These are phyloP conservation scores for Brienomyrus brachyistius DNA, from an alignment of 2,113 vertebrate species.

Conservation along the genomic window DNA sequence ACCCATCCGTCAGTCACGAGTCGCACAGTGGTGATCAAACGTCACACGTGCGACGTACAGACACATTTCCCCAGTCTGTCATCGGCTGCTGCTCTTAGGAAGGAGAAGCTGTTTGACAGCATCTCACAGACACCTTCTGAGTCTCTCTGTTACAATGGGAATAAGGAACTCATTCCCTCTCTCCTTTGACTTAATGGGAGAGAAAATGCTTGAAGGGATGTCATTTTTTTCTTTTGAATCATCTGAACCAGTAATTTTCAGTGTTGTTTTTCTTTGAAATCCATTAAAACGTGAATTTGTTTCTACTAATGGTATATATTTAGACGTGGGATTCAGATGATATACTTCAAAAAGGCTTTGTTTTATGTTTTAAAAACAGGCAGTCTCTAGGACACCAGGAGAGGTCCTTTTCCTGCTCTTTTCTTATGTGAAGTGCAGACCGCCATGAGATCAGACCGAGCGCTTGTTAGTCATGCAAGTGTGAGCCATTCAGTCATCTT, in stretches of 20 bases:
- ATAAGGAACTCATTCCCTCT: neutral
- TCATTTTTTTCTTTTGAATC: neutral
- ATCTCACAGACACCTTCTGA: neutral
- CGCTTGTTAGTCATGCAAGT: conserved; percentile 51
- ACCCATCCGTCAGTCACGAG: neutral
- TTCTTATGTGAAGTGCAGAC: neutral
- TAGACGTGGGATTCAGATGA: neutral
- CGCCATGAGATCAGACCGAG: conserved; percentile 51
- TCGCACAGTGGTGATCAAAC: neutral
- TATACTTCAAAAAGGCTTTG: conserved; percentile 11
- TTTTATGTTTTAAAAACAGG: neutral
- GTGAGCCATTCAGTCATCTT: conserved; percentile 55
- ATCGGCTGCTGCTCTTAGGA: neutral
- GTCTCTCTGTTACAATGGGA: neutral
- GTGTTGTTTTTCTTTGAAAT: conserved; percentile 25
- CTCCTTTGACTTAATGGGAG: conserved; percentile 27
- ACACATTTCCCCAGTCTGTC: neutral
- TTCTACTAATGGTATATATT: conserved; percentile 20
- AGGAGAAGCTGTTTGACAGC: neutral
- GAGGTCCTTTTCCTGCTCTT: neutral
- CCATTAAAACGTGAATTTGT: conserved; percentile 25
- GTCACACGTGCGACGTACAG: neutral
- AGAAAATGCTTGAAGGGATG: conserved; percentile 21
- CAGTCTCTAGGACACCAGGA: neutral
- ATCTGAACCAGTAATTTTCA: neutral